Conservation (phyloP, 2,113 vertebrate genomes). For the Thymallus thymallus region DNA sequence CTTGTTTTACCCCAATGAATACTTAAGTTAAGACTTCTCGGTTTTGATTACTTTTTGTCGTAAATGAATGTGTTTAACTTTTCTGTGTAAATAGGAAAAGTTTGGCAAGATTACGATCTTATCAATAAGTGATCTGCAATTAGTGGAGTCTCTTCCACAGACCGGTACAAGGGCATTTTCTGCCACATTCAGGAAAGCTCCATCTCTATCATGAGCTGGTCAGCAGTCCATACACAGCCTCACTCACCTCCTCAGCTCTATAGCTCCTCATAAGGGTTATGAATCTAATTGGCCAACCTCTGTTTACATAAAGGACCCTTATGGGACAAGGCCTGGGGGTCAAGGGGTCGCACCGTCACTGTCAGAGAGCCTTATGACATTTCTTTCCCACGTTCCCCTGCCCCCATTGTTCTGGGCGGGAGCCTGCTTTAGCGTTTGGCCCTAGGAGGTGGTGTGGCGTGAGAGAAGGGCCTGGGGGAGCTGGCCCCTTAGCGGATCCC, state of each 20-base stretch:
- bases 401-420: conserved; percentile 79
- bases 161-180: no score
- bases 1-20: no score
- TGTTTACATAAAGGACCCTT: conserved; percentile 89
- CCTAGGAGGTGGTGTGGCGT: conserved; percentile 85
- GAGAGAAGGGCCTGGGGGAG: conserved; percentile 84
- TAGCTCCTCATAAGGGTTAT: conserved; percentile 74
- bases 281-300: conserved; percentile 84
- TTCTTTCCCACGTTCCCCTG: conserved; percentile 89
- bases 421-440: conserved; percentile 92
- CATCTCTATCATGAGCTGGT: conserved; percentile 13
- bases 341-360: conserved; percentile 80
- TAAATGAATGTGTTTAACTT: not conserved
- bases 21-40: not conserved
- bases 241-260: conserved; percentile 21
- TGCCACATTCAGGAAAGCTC: not conserved
- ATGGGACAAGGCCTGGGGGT: conserved; percentile 78
- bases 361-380: conserved; percentile 91
- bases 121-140: no score
- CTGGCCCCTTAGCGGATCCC: conserved; percentile 83
- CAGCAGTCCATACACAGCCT: conserved; percentile 24
- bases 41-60: not conserved
- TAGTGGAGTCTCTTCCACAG: no score
- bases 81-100: not conserved
- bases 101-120: no score